Base-by-base conservation (phyloP, 2,797 vertebrate genomes). In the Pantherophis vulpinus region DNA sequence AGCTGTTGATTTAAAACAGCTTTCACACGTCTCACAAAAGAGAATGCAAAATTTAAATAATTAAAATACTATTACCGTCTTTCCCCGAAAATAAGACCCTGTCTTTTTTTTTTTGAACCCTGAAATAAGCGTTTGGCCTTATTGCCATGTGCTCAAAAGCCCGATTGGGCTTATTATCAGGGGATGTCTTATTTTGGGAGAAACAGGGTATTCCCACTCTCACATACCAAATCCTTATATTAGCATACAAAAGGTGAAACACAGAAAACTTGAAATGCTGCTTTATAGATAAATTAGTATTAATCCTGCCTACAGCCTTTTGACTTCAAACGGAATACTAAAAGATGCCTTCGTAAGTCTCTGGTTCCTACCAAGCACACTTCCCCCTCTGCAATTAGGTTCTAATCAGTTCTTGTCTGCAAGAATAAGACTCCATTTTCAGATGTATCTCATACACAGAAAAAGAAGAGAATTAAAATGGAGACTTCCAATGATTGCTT, bases 321-420 rank as follows among this genome's bases (percentile, higher is more conserved):
- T 63, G 87, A 47, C 87, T 47, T 20, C 20, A n/a, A 29, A 87
- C 87, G 42, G 66, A 91, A 86, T 56, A n/a, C 51, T 79, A 79
- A 27, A 42, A 55, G 55, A 47, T 83, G 83, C 90, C 90, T 91
- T 47, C 37, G 2, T 79, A 88, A n/a, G 47, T 91, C 59, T 87
- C 70, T 59, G 32, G 55, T 91, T 27, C 27, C 42, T 27, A 59
- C 87, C 87, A 47, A 74, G 87, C 87, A 63, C 18, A 29, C 32
- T 56, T 58, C 20, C 42, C 59, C 18, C 83, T 60, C 27, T 86
- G 25, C 59, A 58, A 23, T 25, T 47, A 89, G 27, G 74, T 86
- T 91, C 87, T 89, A 89, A 87, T 86, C 58, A 20, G 25, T 91
- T 91, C 90, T 58, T 91, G 90, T 86, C 87, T 86, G 70, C 32